Evolutionary conservation across 1,140 invertebrate species (phyloP).

Genomic region (Zaprionus lachaisei): DNA sequence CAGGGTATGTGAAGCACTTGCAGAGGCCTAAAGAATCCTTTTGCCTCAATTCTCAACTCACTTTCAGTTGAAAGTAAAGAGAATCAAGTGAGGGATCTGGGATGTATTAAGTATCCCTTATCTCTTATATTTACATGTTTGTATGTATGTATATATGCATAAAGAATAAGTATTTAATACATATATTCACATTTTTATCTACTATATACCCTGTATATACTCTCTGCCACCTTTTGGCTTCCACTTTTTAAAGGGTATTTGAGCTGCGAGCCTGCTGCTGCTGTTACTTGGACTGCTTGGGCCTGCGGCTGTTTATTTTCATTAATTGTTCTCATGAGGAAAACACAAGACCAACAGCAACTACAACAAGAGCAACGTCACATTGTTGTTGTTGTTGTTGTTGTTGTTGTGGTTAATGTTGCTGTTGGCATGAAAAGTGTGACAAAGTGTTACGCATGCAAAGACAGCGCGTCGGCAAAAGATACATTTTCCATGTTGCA

Average conservation of each 20-base stretch:
- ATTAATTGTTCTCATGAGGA: conserved; percentile 82
- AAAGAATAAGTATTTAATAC: too few relatives aligned
- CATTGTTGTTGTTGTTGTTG: conserved; percentile 1
- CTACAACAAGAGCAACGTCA: conserved; percentile 45
- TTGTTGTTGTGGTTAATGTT: conserved; percentile 13
- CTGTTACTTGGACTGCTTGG: conserved; percentile 43
- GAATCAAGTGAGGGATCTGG: neutral
- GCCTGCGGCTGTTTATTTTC: conserved; percentile 82
- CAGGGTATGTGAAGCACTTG: neutral
- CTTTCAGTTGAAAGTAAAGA: neutral
- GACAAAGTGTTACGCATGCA: conserved; percentile 83
- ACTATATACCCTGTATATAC: neutral
- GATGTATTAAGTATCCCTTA: too few relatives aligned
- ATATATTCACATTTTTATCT: too few relatives aligned
- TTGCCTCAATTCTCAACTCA: too few relatives aligned
- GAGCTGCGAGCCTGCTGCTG: conserved; percentile 20
- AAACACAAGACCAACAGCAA: conserved; percentile 59
- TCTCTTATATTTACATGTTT: too few relatives aligned
- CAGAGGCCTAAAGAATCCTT: neutral
- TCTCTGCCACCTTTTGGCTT: too few relatives aligned
- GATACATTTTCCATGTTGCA: conserved; percentile 72
- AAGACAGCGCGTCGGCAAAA: conserved; percentile 68
- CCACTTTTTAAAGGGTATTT: conserved; percentile 8
- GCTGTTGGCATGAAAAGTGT: conserved; percentile 82
- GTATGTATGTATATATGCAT: too few relatives aligned